Percentiles rank a stretch among this genome's conserved stretches.
These are phyloP conservation scores for Dynastes hyllus DNA, from an alignment of 2,888 invertebrate genomes.

Conservation along the genomic window DNA sequence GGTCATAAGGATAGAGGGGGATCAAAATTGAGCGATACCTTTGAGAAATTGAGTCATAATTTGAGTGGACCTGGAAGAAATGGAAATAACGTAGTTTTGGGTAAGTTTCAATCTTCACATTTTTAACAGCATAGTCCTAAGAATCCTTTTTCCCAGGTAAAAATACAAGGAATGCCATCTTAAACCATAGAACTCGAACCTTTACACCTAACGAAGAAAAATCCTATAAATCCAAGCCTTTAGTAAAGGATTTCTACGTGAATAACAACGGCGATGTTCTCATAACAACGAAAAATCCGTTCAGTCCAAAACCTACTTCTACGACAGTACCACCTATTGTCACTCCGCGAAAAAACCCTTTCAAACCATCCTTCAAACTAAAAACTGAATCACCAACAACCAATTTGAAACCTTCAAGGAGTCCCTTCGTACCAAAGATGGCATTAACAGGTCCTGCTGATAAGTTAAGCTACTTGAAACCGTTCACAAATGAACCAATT, in stretches of 20 bases:
- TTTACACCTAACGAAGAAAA: constrained; percentile 64
- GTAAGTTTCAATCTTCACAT: neutral
- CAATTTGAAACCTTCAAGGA: constrained; percentile 60
- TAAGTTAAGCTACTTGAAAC: constrained; percentile 15
- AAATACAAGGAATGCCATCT: constrained; percentile 56
- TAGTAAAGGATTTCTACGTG: constrained; percentile 66
- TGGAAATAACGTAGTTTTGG: constrained; percentile 33
- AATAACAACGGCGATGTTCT: constrained; percentile 67
- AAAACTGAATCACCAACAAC: constrained; percentile 60
- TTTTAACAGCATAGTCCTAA: too few species aligned
- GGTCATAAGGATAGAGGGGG: neutral
- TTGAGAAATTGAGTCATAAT: constrained; percentile 28
- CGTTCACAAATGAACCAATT: constrained; percentile 34
- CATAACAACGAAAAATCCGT: constrained; percentile 61
- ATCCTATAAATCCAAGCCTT: constrained; percentile 59
- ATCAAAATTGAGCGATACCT: neutral
- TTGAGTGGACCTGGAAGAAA: constrained; percentile 16
- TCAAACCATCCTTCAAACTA: constrained; percentile 61
- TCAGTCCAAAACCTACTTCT: constrained; percentile 61
- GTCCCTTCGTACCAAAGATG: constrained; percentile 59
- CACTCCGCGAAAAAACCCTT: constrained; percentile 62
- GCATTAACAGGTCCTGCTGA: constrained; percentile 15
- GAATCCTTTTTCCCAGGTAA: constrained; percentile 28
- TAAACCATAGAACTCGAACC: constrained; percentile 66
- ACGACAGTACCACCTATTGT: constrained; percentile 62